Percentiles rank a stretch among this genome's conserved stretches.
Evolutionary conservation across 2,888 invertebrate genomes (phyloP).

Genomic region (Osmoderma eremita): DNA sequence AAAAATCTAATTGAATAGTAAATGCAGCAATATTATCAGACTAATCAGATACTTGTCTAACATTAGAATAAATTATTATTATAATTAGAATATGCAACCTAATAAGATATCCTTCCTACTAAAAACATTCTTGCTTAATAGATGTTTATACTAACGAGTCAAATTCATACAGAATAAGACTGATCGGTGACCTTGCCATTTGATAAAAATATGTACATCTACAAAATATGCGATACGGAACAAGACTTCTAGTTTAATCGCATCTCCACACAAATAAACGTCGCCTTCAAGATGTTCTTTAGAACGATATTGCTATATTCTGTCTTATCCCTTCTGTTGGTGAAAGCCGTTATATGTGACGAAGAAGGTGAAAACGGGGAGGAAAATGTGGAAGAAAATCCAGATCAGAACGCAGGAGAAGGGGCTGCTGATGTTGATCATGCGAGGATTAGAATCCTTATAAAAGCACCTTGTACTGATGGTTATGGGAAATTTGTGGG

Average conservation of each 20-base stretch:
- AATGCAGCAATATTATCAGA: too few relatives aligned
- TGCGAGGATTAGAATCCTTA: neutral
- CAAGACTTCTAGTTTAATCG: neutral
- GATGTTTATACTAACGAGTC: too few relatives aligned
- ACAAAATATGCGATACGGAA: constrained; percentile 15
- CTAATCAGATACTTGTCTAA: too few relatives aligned
- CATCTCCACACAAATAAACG: neutral
- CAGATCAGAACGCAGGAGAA: neutral
- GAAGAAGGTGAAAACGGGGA: neutral
- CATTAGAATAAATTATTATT: too few relatives aligned
- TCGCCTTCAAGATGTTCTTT: neutral
- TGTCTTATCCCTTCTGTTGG: constrained; percentile 9
- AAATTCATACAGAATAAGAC: constrained; percentile 1
- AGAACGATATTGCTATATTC: constrained; percentile 6
- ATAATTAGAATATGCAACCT: too few relatives aligned
- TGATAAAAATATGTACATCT: constrained; percentile 19
- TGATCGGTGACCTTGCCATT: constrained; percentile 16
- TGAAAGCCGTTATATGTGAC: neutral
- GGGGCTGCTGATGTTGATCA: neutral
- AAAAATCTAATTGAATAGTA: too few relatives aligned
- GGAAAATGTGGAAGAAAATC: neutral
- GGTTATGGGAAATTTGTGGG: constrained; percentile 7
- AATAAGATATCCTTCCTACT: too few relatives aligned
- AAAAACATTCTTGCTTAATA: too few relatives aligned
- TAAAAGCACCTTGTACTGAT: constrained; percentile 22